These are phyloP conservation scores for Acronicta psi DNA, from an alignment of 2,888 invertebrate species.

Conservation along the genomic window DNA sequence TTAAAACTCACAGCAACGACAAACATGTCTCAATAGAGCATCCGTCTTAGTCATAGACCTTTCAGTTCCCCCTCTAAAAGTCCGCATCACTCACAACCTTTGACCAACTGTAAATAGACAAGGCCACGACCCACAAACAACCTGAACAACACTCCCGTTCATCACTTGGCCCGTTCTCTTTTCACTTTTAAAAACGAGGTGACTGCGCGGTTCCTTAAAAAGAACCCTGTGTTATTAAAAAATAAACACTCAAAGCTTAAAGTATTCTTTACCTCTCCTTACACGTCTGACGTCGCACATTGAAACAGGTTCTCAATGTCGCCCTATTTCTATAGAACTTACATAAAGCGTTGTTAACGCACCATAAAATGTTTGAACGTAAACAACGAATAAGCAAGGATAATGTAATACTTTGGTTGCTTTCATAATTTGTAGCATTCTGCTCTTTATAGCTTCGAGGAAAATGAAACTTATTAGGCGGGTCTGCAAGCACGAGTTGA, in stretches of 20 bases:
- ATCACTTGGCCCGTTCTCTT: constrained; percentile 70
- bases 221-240: constrained; percentile 59
- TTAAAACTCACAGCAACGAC: constrained; percentile 17
- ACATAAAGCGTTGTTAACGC: constrained; percentile 47
- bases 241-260: constrained; percentile 54
- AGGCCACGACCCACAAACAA: constrained; percentile 72
- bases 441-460: constrained; percentile 18
- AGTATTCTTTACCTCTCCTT: constrained; percentile 54
- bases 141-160: constrained; percentile 63
- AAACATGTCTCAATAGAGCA: constrained; percentile 28
- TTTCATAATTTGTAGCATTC: constrained; percentile 37
- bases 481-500: constrained; percentile 9
- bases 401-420: constrained; percentile 38
- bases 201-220: constrained; percentile 71
- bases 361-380: constrained; percentile 52
- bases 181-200: constrained; percentile 72
- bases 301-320: constrained; percentile 52
- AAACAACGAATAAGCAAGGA: constrained; percentile 48
- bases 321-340: constrained; percentile 46
- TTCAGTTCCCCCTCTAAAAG: constrained; percentile 46
- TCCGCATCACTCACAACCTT: constrained; percentile 53
- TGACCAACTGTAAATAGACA: constrained; percentile 66
- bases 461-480: constrained; percentile 20
- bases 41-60: constrained; percentile 31
- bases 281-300: constrained; percentile 26